Evolutionary conservation across 2,888 invertebrate species (phyloP), one percentile per base, ranked within the genome.

Genomic region (Erebia aethiops): DNA sequence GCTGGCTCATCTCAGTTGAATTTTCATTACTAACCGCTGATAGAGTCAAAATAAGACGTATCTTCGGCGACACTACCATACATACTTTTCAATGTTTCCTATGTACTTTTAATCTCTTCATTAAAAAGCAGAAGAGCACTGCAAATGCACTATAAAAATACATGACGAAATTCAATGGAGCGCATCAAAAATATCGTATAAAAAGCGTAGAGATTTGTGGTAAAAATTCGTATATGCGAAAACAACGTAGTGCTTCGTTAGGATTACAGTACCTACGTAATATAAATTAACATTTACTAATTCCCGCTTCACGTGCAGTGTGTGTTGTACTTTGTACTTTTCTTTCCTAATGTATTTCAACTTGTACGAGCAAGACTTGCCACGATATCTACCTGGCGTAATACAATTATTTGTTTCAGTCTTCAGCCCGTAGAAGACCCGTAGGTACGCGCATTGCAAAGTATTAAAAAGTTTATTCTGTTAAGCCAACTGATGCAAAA

Each of bases 241-340:
- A 60, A 61, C 43, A 18, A 11, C 46, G 16, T 21, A 49, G 8
- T 9, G 62, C 62, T 46, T n/a, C 49, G 18, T 49, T 16, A 49
- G 62, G 62, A 62, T 62, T 62, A 62, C 46, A 49, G 21, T 43
- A n/a, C n/a, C n/a, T n/a, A 66, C 66, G 66, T 66, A 66, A 66
- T 66, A 66, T 57, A 66, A 57, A 56, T 56, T 66, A 66, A 56
- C 66, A 57, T 66, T 56, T 46, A 66, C 66, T 56, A 66, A 66
- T 66, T 66, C 66, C 66, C 46, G 57, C 56, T 54, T 66, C 66
- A 57, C 57, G 21, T 66, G 62, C 21, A 49, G n/a, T 46, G 21
- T 46, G 43, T 41, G 21, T 21, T 57, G 65, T 66, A 14, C 8
- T 16, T 54, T 52, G 64, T 64, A 54, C 41, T 66, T 66, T 66